These are phyloP conservation scores for Phainopepla nitens DNA, from an alignment of 2,113 vertebrate species.

Conservation along the genomic window DNA sequence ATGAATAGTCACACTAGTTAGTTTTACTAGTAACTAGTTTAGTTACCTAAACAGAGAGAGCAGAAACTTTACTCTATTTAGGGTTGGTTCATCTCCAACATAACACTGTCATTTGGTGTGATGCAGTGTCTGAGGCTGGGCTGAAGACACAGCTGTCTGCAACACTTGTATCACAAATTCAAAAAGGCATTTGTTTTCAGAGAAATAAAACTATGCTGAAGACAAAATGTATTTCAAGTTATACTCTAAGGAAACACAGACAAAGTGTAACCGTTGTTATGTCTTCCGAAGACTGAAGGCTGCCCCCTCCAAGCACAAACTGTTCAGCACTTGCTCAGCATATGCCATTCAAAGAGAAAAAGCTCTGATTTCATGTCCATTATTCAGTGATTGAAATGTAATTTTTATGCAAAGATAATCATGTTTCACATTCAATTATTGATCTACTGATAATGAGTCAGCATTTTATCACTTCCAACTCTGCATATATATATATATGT, in stretches of 20 bases:
- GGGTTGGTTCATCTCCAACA: not conserved
- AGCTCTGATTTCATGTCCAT: not conserved
- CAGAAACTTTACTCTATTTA: not conserved
- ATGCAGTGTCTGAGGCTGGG: not conserved
- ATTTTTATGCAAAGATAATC: not conserved
- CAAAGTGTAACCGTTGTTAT: not conserved
- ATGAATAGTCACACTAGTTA: not conserved
- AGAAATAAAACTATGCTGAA: not conserved
- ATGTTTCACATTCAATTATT: not conserved
- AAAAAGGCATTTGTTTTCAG: not conserved
- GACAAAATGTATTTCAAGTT: not conserved
- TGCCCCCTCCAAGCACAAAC: not conserved
- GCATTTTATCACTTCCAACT: not conserved
- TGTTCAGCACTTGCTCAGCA: not conserved
- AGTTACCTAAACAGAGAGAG: not conserved
- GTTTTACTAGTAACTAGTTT: not conserved
- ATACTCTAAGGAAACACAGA: not conserved
- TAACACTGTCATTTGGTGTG: accelerated
- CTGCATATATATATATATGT: accelerated
- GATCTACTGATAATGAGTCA: not conserved
- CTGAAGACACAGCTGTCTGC: not conserved
- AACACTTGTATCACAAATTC: not conserved
- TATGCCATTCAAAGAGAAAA: not conserved
- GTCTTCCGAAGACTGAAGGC: not conserved
- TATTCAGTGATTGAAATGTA: not conserved